Conservation (phyloP, 2,113 vertebrate genomes). For the Butorides virescens region DNA sequence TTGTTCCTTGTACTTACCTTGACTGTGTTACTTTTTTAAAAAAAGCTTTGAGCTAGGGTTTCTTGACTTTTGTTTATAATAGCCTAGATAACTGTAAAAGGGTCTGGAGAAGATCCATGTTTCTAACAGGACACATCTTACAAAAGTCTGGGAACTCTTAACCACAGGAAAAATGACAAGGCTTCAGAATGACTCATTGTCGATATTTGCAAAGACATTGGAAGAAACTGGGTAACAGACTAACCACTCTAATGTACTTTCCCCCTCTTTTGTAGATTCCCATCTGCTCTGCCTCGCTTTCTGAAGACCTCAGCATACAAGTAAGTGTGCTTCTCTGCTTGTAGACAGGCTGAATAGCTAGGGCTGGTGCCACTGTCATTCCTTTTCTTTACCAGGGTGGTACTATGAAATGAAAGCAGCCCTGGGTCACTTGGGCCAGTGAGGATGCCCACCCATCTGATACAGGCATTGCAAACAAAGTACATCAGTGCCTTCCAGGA, state of each 20-base stretch:
- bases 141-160: slow-evolving; percentile 23
- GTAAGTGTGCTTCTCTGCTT: accelerated
- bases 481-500: neutral
- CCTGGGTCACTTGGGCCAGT: no score
- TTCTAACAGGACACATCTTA: neutral
- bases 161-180: slow-evolving; percentile 28
- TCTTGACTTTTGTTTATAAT: neutral
- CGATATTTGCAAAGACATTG: neutral
- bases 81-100: neutral
- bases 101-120: neutral
- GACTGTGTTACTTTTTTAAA: neutral
- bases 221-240: neutral
- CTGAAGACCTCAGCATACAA: neutral
- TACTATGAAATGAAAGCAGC: neutral
- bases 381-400: neutral
- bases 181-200: slow-evolving; percentile 1
- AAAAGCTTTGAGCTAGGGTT: neutral
- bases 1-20: neutral
- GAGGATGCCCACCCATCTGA: neutral
- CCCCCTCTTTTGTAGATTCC: neutral
- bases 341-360: neutral
- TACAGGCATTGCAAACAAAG: neutral
- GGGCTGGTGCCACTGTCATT: no score
- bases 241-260: neutral
- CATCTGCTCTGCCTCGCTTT: neutral